phyloP scores from a whole-genome alignment of 2,888 invertebrate genomes.

The Cartodere bifasciata region DNA sequence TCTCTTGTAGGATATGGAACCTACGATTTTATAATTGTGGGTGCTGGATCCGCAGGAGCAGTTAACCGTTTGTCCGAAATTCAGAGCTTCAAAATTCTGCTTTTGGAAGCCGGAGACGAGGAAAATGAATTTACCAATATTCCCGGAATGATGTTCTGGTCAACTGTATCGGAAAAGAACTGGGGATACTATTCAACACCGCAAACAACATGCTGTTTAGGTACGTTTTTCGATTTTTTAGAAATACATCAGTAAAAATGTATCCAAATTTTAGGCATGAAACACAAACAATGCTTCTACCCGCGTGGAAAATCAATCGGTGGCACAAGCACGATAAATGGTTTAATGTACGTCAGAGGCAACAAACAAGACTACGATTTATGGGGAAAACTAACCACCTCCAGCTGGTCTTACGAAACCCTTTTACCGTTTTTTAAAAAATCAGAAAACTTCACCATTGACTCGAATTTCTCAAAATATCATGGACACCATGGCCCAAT shows the following conservation, averaged over 20 bases:
- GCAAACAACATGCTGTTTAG: constrained; percentile 15
- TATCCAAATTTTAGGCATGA: constrained; percentile 48
- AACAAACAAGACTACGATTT: no score
- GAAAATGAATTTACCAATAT: constrained; percentile 16
- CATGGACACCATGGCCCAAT: no score
- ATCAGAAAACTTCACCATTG: no score
- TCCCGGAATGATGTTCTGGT: constrained; percentile 9
- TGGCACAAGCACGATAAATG: no score
- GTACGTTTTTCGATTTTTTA: constrained; percentile 4
- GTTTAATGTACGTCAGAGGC: no score
- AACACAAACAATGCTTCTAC: constrained; percentile 64
- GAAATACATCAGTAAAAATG: no score
- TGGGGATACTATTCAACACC: constrained; percentile 16
- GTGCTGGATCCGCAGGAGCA: constrained; percentile 17
- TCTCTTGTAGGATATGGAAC: constrained; percentile 9
- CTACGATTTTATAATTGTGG: constrained; percentile 24
- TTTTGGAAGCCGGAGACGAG: constrained; percentile 18
- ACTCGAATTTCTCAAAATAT: no score
- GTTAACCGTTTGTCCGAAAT: constrained; percentile 17
- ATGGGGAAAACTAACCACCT: no score
- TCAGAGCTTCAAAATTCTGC: constrained; percentile 14
- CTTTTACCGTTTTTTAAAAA: no score
- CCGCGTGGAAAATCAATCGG: constrained; percentile 74
- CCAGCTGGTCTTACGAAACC: no score
- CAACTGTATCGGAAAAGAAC: constrained; percentile 10